phyloP scores from a whole-genome alignment of 2,797 vertebrate genomes.

The Diglossa cyanea region DNA sequence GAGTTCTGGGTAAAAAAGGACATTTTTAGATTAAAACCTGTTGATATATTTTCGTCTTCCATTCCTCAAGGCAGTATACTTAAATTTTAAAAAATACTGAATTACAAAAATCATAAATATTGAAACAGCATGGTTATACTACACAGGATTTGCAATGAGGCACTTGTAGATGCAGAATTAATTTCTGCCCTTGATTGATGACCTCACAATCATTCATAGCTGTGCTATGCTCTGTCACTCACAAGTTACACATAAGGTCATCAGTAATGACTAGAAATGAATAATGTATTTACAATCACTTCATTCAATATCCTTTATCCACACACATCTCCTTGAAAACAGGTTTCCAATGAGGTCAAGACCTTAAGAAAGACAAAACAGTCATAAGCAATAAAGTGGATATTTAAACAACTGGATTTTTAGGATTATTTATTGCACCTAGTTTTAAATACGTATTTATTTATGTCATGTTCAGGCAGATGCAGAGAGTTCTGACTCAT shows the following conservation, averaged over 20 bases:
- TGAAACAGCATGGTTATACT: not conserved
- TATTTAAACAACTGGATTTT: not conserved
- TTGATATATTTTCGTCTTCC: not conserved
- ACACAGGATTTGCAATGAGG: not conserved
- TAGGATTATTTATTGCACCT: not conserved
- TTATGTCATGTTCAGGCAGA: not conserved
- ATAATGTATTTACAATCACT: constrained; percentile 24
- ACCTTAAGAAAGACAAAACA: not conserved
- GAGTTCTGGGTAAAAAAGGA: not conserved
- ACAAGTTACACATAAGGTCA: not conserved
- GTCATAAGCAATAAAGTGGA: not conserved
- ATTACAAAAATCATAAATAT: not conserved
- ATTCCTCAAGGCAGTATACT: not conserved
- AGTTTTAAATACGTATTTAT: not conserved
- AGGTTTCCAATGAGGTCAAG: not conserved
- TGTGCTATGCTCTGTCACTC: not conserved
- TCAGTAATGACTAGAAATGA: constrained; percentile 23
- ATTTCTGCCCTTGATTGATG: constrained; percentile 4
- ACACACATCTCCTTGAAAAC: not conserved
- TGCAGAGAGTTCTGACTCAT: not conserved
- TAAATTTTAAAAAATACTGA: not conserved
- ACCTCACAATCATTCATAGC: not conserved
- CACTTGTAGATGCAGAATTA: not conserved
- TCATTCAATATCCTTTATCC: not conserved
- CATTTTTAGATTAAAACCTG: not conserved